These are phyloP conservation scores for Chrysodeixis includens DNA, from an alignment of 2,888 invertebrate genomes.

Conservation along the genomic window DNA sequence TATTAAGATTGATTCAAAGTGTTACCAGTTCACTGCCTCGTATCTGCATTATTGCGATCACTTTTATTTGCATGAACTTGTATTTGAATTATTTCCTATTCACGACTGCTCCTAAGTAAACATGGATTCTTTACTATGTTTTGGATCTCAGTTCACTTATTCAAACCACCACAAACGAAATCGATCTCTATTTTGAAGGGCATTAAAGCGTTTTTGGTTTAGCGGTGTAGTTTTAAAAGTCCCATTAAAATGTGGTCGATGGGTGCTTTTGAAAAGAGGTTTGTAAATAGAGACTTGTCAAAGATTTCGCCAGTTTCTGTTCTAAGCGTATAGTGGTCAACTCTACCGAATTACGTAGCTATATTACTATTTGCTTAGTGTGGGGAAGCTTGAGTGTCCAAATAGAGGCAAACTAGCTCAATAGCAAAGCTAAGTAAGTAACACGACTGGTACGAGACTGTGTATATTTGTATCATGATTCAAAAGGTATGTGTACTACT, in stretches of 20 bases:
- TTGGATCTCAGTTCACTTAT: constrained; percentile 20
- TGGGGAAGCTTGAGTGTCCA: neutral
- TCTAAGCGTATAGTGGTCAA: constrained; percentile 2
- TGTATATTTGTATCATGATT: neutral
- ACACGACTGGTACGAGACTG: neutral
- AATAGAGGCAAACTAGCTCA: neutral
- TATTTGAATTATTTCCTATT: constrained; percentile 46
- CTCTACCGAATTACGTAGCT: constrained; percentile 1
- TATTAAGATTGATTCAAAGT: constrained; percentile 9
- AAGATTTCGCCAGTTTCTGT: constrained; percentile 33
- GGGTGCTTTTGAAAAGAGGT: constrained; percentile 22
- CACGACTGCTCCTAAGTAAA: constrained; percentile 53
- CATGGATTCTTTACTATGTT: constrained; percentile 36
- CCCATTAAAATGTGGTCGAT: constrained; percentile 29
- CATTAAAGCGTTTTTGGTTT: constrained; percentile 6
- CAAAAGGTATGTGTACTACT: neutral
- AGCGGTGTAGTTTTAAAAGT: constrained; percentile 6
- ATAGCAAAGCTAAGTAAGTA: neutral
- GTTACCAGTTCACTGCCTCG: constrained; percentile 13
- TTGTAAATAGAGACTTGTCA: constrained; percentile 29
- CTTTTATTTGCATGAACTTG: constrained; percentile 47
- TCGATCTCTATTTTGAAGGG: neutral
- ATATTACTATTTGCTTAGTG: constrained; percentile 1
- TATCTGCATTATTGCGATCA: constrained; percentile 24
- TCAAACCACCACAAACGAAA: constrained; percentile 6